Conservation (phyloP, 2,888 invertebrate species). For the Galerucella calmariensis region DNA sequence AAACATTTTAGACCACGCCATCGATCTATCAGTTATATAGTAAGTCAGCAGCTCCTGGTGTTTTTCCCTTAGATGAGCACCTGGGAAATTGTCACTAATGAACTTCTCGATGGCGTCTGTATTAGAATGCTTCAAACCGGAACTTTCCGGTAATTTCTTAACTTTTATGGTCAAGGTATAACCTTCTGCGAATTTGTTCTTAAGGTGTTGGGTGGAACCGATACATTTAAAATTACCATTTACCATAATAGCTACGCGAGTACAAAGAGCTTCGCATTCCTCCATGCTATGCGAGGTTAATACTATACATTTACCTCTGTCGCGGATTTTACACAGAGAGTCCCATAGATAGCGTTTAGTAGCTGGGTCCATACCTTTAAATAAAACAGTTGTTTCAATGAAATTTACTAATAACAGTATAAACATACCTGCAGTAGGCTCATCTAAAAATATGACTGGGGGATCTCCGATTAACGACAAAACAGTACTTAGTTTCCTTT, state of each 20-base stretch:
- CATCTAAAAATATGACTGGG: slow-evolving; percentile 67
- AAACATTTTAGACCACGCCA: slow-evolving; percentile 81
- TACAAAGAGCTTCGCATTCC: slow-evolving; percentile 87
- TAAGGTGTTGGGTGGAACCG: slow-evolving; percentile 84
- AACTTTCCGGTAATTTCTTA: slow-evolving; percentile 48
- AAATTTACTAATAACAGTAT: slow-evolving; percentile 27
- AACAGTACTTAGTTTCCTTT: slow-evolving; percentile 69
- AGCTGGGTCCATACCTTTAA: slow-evolving; percentile 78
- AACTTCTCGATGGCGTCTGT: slow-evolving; percentile 36
- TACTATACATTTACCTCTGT: slow-evolving; percentile 79
- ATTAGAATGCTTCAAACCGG: slow-evolving; percentile 11
- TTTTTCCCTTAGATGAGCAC: slow-evolving; percentile 70
- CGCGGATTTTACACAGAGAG: slow-evolving; percentile 75
- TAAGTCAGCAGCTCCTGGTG: slow-evolving; percentile 80
- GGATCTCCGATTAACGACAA: slow-evolving; percentile 69
- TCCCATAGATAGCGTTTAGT: slow-evolving; percentile 86
- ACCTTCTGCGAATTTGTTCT: slow-evolving; percentile 80
- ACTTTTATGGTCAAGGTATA: slow-evolving; percentile 64
- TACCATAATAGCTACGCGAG: slow-evolving; percentile 86
- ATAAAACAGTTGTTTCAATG: neutral
- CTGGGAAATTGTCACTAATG: slow-evolving; percentile 54
- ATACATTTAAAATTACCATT: slow-evolving; percentile 83
- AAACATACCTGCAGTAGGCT: slow-evolving; percentile 68
- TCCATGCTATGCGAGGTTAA: slow-evolving; percentile 90
- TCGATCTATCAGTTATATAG: slow-evolving; percentile 70